phyloP scores from a whole-genome alignment of 64 coral and sea anemone species.

The Pocillopora damicornis region DNA sequence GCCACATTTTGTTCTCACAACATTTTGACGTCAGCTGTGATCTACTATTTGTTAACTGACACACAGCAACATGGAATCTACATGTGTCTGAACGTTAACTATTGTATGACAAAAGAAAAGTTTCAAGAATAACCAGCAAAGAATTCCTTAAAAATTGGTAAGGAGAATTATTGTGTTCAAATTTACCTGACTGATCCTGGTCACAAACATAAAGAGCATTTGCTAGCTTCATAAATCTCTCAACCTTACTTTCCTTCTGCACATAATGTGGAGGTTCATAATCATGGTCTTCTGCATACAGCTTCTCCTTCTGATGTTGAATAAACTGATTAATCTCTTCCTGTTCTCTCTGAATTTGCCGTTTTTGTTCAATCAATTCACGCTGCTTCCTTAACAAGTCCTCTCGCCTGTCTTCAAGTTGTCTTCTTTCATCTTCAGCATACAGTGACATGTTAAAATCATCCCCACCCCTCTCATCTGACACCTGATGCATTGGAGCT shows the following conservation, averaged over 20 bases:
- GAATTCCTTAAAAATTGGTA: too few relatives aligned
- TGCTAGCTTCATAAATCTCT: constrained; percentile 66
- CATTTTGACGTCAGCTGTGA: too few relatives aligned
- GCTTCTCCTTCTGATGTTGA: constrained; percentile 31
- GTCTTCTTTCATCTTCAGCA: constrained; percentile 14
- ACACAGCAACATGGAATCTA: too few relatives aligned
- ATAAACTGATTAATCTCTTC: constrained; percentile 66
- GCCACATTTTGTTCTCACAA: too few relatives aligned
- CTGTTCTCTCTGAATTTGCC: constrained; percentile 61
- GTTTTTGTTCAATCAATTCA: constrained; percentile 64
- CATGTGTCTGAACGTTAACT: too few relatives aligned
- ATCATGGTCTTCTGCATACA: constrained; percentile 13
- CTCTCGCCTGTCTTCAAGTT: constrained; percentile 37
- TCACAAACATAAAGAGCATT: constrained; percentile 75
- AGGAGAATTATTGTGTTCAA: too few relatives aligned
- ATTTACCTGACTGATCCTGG: constrained; percentile 49
- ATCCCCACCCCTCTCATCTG: background rate
- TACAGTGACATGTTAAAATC: constrained; percentile 11
- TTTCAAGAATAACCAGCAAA: too few relatives aligned
- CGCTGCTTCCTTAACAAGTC: constrained; percentile 43
- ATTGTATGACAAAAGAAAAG: too few relatives aligned
- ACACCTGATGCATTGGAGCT: background rate
- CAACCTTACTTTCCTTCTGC: constrained; percentile 57
- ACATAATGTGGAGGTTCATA: background rate
- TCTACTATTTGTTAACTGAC: too few relatives aligned